These are phyloP conservation scores for Puma concolor DNA, from an alignment of 2,113 vertebrate genomes.

Conservation along the genomic window DNA sequence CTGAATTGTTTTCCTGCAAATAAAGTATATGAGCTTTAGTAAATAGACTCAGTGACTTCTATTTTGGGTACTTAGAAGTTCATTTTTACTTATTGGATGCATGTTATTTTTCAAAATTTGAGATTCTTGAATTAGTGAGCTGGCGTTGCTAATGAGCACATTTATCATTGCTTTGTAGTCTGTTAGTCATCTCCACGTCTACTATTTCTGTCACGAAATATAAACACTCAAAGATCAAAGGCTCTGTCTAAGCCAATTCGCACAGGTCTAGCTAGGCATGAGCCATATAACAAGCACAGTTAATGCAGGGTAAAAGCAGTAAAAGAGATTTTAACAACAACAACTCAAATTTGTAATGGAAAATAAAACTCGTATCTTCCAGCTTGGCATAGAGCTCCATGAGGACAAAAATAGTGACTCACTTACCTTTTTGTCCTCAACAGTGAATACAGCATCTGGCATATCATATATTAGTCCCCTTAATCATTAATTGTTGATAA, in stretches of 20 bases:
- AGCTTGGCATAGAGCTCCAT: background rate
- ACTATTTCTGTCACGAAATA: background rate
- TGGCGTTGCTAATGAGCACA: conserved; percentile 37
- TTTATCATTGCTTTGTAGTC: conserved; percentile 42
- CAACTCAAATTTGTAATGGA: background rate
- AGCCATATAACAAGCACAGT: background rate
- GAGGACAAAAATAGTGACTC: background rate
- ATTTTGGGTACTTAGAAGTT: background rate
- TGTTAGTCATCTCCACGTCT: background rate
- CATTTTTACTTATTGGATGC: conserved; percentile 43
- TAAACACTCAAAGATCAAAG: background rate
- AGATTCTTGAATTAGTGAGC: conserved; percentile 47
- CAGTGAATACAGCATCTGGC: background rate
- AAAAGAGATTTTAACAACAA: background rate
- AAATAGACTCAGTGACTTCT: conserved; percentile 20
- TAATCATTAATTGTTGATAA: conserved; percentile 4
- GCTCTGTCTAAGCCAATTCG: background rate
- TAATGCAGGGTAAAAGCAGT: background rate
- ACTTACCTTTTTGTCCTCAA: background rate
- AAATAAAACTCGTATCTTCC: background rate
- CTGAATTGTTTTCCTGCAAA: background rate
- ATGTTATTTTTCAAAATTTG: conserved; percentile 54
- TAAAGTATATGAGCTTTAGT: background rate
- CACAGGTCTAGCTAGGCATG: background rate
- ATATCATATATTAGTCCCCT: background rate